A percentile compares a stretch with the other conserved stretches of the same genome.
These are phyloP conservation scores for Carassius auratus DNA, from an alignment of 2,113 vertebrate genomes.

Conservation along the genomic window DNA sequence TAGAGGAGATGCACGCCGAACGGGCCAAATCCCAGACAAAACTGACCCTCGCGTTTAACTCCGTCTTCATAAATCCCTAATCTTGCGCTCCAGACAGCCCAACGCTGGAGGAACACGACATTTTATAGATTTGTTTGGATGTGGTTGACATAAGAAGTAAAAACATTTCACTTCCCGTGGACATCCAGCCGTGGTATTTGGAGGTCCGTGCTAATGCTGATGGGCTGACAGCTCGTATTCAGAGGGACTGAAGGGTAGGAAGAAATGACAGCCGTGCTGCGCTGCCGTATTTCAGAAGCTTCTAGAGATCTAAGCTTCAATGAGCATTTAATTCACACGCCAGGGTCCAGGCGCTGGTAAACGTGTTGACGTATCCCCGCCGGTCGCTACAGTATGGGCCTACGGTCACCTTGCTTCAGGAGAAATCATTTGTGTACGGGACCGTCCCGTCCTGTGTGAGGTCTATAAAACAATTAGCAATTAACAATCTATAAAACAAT, in stretches of 20 bases:
- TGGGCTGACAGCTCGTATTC: conserved; percentile 25
- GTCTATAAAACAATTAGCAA: no score
- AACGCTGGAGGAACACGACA: conserved; percentile 38
- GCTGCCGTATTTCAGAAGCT: conserved; percentile 11
- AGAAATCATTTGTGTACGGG: not conserved
- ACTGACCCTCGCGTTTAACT: conserved; percentile 60
- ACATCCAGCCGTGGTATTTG: conserved; percentile 36
- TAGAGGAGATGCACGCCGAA: conserved; percentile 61
- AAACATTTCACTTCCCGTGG: conserved; percentile 47
- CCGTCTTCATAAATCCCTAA: conserved; percentile 56
- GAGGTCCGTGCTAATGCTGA: conserved; percentile 34
- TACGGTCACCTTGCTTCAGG: not conserved
- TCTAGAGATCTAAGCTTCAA: not conserved
- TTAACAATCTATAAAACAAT: not conserved
- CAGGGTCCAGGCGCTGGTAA: not conserved
- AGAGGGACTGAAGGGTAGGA: conserved; percentile 7
- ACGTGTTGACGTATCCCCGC: not conserved
- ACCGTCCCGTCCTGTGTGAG: not conserved
- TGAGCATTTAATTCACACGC: not conserved
- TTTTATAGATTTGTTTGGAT: conserved; percentile 52
- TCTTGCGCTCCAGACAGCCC: conserved; percentile 52
- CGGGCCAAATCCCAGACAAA: conserved; percentile 61
- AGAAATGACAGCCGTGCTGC: conserved; percentile 44
- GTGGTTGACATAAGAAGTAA: conserved; percentile 43
- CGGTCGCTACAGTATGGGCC: not conserved